These are phyloP conservation scores for Diplodus sargus DNA, from an alignment of 2,797 vertebrate species.

Conservation along the genomic window DNA sequence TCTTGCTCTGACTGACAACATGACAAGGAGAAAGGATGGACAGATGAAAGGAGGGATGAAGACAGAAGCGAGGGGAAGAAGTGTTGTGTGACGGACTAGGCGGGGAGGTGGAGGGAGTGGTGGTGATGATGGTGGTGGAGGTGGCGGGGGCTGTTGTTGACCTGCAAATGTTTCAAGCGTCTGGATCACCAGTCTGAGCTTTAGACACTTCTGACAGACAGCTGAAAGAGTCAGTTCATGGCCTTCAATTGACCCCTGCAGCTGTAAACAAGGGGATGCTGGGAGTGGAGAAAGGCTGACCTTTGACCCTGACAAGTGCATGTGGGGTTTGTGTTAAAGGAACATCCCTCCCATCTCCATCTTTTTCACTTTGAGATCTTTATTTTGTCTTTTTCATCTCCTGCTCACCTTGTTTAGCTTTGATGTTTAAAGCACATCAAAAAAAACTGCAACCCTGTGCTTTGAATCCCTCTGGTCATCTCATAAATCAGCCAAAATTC, in stretches of 20 bases:
- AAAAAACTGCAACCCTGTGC: constrained; percentile 28
- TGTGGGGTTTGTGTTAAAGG: constrained; percentile 1
- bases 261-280: constrained; percentile 35
- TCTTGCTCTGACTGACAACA: constrained; percentile 70
- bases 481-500: constrained; percentile 32
- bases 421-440: constrained; percentile 59
- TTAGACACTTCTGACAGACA: constrained; percentile 55
- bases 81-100: constrained; percentile 49
- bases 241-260: constrained; percentile 67
- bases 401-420: constrained; percentile 49
- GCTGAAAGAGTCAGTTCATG: constrained; percentile 56
- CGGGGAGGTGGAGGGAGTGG: constrained; percentile 24
- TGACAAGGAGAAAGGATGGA: constrained; percentile 67
- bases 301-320: constrained; percentile 54
- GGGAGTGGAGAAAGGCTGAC: constrained; percentile 40
- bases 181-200: constrained; percentile 34
- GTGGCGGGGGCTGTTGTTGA: constrained; percentile 48
- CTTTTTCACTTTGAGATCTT: constrained; percentile 40
- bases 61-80: constrained; percentile 53
- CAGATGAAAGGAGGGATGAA: constrained; percentile 57
- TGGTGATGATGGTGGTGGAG: constrained; percentile 25
- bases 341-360: constrained; percentile 5
- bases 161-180: constrained; percentile 47
- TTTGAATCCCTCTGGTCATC: constrained; percentile 40
- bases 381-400: constrained; percentile 20